Conservation (phyloP, 2,888 invertebrate genomes). For the Sycophila texana region DNA sequence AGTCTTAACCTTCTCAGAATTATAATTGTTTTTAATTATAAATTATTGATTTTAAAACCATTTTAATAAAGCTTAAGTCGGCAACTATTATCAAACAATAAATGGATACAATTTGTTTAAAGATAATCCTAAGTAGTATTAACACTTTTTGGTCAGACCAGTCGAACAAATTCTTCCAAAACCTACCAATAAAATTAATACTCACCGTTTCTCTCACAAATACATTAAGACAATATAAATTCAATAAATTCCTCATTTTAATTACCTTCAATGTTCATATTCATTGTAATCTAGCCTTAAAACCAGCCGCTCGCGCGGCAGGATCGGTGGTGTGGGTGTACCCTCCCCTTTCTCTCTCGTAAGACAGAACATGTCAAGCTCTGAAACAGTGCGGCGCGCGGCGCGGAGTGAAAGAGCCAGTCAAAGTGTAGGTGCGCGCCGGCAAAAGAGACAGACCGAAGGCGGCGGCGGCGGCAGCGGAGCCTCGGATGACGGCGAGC, state of each 20-base stretch:
- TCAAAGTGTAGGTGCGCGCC: constrained; percentile 24
- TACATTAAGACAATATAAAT: too few species aligned
- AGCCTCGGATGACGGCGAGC: not conserved
- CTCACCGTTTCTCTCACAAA: too few species aligned
- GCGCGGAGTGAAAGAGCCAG: constrained; percentile 19
- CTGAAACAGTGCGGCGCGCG: constrained; percentile 28
- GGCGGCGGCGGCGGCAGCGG: constrained; percentile 10
- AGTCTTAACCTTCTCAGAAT: too few species aligned
- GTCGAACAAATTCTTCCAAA: too few species aligned
- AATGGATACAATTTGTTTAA: too few species aligned
- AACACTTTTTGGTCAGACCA: too few species aligned
- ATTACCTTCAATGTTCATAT: not conserved
- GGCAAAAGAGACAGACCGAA: not conserved
- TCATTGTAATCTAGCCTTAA: constrained; percentile 17
- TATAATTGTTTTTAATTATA: too few species aligned
- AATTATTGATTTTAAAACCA: too few species aligned
- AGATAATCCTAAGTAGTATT: too few species aligned
- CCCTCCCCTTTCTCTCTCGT: constrained; percentile 3
- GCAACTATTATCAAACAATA: too few species aligned
- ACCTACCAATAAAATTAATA: too few species aligned
- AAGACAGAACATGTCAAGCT: constrained; percentile 30
- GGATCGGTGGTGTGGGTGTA: not conserved
- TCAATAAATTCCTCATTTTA: not conserved
- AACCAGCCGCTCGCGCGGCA: constrained; percentile 1
- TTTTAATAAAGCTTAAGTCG: too few species aligned